Evolutionary conservation across 2,797 vertebrate genomes (phyloP).

Genomic region (Adelosebastes latens): DNA sequence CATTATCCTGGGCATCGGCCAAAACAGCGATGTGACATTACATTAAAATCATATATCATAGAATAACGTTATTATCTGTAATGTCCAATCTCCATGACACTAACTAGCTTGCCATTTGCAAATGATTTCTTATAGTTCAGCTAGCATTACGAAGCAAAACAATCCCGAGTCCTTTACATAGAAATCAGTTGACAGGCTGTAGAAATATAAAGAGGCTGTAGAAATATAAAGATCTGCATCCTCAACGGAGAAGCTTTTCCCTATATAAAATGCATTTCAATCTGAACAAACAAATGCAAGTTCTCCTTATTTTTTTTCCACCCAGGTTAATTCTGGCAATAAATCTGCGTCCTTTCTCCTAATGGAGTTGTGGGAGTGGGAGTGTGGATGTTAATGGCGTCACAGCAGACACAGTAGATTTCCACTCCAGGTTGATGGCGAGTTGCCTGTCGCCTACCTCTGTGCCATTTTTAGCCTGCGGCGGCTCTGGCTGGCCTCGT

Average conservation of each 20-base stretch:
- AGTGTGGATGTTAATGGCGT: slow-evolving; percentile 15
- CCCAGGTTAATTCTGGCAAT: background rate
- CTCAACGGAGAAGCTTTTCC: background rate
- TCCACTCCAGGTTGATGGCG: slow-evolving; percentile 66
- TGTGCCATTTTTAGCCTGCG: slow-evolving; percentile 78
- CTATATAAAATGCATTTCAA: background rate
- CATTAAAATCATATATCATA: too few species aligned
- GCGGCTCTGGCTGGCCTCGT: slow-evolving; percentile 47
- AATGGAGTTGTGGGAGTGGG: background rate
- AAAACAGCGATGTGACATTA: too few species aligned
- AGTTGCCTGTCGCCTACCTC: slow-evolving; percentile 66
- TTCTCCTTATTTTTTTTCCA: background rate
- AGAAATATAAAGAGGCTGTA: background rate
- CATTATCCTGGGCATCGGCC: too few species aligned
- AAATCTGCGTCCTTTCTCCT: background rate
- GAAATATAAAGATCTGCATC: background rate
- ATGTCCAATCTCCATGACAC: too few species aligned
- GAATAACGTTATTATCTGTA: too few species aligned
- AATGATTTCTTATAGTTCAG: too few species aligned
- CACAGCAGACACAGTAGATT: slow-evolving; percentile 68
- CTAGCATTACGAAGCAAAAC: too few species aligned
- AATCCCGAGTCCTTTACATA: too few species aligned
- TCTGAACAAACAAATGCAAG: background rate
- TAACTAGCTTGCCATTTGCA: too few species aligned
- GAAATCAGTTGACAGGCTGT: too few species aligned